These are phyloP conservation scores for Caenorhabditis sulstoni DNA, from an alignment of 2,888 invertebrate species.

Conservation along the genomic window DNA sequence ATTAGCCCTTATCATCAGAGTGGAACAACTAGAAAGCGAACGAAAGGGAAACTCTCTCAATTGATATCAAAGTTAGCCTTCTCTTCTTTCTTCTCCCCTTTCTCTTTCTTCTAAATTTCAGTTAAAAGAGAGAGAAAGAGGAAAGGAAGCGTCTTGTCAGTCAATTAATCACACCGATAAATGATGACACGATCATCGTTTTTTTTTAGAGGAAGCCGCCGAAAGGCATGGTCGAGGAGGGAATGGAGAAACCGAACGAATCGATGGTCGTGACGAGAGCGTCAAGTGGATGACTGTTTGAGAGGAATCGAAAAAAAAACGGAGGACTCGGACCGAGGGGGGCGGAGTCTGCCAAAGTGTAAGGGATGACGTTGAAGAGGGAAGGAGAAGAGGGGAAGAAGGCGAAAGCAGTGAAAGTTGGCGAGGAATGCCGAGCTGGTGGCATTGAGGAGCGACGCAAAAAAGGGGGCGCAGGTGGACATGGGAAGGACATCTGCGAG, in stretches of 20 bases:
- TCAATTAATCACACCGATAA: constrained; percentile 49
- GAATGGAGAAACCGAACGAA: background rate
- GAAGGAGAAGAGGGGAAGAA: background rate
- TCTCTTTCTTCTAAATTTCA: background rate
- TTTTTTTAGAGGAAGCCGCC: constrained; percentile 23
- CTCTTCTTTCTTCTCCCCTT: background rate
- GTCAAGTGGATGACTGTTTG: constrained; percentile 26
- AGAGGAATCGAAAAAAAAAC: constrained; percentile 11
- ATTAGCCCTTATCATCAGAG: constrained; percentile 3
- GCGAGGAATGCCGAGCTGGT: constrained; percentile 13
- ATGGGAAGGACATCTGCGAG: constrained; percentile 15
- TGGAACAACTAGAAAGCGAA: constrained; percentile 11
- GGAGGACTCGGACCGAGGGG: background rate
- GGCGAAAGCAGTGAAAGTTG: constrained; percentile 21
- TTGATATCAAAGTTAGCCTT: constrained; percentile 40
- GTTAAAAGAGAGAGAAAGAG: constrained; percentile 11
- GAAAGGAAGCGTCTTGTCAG: constrained; percentile 24
- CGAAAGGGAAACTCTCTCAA: constrained; percentile 42
- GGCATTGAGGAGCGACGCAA: constrained; percentile 13
- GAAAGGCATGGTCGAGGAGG: background rate
- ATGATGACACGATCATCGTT: constrained; percentile 45
- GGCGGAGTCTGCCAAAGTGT: constrained; percentile 20
- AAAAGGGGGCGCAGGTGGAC: background rate
- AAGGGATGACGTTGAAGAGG: constrained; percentile 5
- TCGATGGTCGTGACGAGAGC: constrained; percentile 25